These are phyloP conservation scores for Poecile montanus DNA, from an alignment of 2,797 vertebrate genomes.

Conservation along the genomic window DNA sequence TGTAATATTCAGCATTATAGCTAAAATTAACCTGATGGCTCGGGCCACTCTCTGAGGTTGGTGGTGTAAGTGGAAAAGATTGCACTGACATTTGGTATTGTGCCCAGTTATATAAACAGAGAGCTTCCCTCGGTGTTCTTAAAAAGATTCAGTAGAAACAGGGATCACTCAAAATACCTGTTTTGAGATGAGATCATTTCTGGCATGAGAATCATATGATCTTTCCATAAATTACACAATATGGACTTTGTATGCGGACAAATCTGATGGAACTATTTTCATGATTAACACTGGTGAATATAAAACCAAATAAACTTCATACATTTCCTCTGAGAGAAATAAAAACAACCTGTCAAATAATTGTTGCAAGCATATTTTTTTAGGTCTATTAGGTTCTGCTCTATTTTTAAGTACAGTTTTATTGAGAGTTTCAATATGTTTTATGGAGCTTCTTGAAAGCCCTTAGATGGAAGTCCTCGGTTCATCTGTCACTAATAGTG, in stretches of 20 bases:
- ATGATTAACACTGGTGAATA: background rate
- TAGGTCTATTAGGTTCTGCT: background rate
- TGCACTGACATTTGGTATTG: background rate
- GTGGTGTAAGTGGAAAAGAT: background rate
- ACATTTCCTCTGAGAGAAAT: background rate
- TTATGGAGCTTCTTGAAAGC: background rate
- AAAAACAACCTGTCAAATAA: background rate
- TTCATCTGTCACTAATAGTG: background rate
- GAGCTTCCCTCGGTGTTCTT: background rate
- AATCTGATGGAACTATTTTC: background rate
- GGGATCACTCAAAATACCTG: background rate
- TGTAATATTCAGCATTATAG: background rate
- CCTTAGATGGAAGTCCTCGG: background rate
- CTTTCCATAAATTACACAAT: background rate
- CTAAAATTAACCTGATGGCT: background rate
- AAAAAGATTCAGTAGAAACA: background rate
- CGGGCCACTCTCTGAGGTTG: background rate
- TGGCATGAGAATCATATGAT: background rate
- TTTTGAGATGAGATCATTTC: background rate
- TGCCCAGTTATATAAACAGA: background rate
- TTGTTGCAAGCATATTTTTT: background rate
- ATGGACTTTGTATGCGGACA: background rate
- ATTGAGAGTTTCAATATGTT: background rate
- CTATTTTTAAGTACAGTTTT: background rate
- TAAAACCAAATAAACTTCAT: background rate